Evolutionary conservation across 1,140 invertebrate species (phyloP).

Genomic region (Drosophila pallidifrons): DNA sequence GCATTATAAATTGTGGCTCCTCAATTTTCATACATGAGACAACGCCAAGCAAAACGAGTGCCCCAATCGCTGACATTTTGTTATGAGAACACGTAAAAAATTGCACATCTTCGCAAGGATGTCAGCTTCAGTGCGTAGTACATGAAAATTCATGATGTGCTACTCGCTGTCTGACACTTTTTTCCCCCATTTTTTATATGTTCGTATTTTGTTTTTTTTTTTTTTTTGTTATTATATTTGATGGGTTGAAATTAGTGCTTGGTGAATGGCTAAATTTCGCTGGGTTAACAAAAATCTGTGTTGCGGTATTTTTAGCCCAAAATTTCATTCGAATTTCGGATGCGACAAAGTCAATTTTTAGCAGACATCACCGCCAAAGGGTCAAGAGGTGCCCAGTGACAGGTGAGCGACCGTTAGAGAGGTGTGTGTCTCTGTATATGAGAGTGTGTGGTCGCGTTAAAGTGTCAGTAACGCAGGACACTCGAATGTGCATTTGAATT

Average conservation of each 20-base stretch:
- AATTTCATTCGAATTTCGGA: conserved; percentile 81
- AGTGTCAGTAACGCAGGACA: conserved; percentile 24
- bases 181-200: conserved; percentile 5
- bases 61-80: conserved; percentile 64
- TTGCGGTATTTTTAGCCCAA: conserved; percentile 68
- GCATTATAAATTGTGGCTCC: conserved; percentile 78
- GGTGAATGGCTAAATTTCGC: conserved; percentile 56
- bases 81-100: conserved; percentile 82
- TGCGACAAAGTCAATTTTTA: conserved; percentile 71
- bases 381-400: conserved; percentile 28
- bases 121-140: conserved; percentile 61
- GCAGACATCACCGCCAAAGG: background rate
- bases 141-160: conserved; percentile 80
- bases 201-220: background rate
- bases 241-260: conserved; percentile 40
- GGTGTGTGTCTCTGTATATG: conserved; percentile 15
- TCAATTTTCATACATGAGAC: conserved; percentile 70
- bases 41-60: conserved; percentile 27
- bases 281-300: conserved; percentile 60
- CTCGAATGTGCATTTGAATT: conserved; percentile 60
- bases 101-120: conserved; percentile 77
- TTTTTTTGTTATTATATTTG: conserved; percentile 3
- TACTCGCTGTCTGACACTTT: conserved; percentile 63
- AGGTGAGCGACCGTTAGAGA: conserved; percentile 57
- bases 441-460: conserved; percentile 17